phyloP scores from a whole-genome alignment of 2,113 vertebrate genomes.

The Brachyhypopomus gauderio region DNA sequence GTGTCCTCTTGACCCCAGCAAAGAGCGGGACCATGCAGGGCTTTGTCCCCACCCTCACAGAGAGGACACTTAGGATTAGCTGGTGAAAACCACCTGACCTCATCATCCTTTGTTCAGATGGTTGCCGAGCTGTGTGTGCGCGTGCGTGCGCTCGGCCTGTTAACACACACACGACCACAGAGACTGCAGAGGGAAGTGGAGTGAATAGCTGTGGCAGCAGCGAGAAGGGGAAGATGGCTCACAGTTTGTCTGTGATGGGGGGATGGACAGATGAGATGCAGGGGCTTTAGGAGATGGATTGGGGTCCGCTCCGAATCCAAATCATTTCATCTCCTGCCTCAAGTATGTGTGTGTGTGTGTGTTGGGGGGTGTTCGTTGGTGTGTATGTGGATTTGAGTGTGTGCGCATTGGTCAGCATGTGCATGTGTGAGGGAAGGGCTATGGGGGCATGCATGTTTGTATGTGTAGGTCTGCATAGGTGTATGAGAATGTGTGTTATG shows the following conservation, averaged over 20 bases:
- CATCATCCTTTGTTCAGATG: too few species aligned
- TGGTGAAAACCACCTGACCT: too few species aligned
- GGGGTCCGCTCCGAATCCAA: neutral
- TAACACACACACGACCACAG: neutral
- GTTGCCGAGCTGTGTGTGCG: too few species aligned
- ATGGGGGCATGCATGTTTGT: neutral
- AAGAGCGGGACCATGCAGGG: too few species aligned
- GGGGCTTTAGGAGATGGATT: neutral
- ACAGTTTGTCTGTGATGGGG: neutral
- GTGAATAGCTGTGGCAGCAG: too few species aligned
- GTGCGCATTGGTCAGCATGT: neutral
- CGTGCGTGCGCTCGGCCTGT: too few species aligned
- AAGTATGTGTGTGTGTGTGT: neutral
- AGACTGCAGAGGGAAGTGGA: neutral
- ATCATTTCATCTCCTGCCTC: neutral
- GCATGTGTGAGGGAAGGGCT: neutral
- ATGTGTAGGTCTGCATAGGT: neutral
- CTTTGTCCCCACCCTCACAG: too few species aligned
- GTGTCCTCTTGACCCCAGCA: too few species aligned
- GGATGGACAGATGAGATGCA: constrained; percentile 3
- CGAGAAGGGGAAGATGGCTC: neutral
- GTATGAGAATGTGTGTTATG: too few species aligned
- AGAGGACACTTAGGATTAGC: too few species aligned
- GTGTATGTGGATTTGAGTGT: neutral
- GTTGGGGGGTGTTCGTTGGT: neutral